Conservation (phyloP, 2,113 vertebrate genomes). For the Bungarus multicinctus region DNA sequence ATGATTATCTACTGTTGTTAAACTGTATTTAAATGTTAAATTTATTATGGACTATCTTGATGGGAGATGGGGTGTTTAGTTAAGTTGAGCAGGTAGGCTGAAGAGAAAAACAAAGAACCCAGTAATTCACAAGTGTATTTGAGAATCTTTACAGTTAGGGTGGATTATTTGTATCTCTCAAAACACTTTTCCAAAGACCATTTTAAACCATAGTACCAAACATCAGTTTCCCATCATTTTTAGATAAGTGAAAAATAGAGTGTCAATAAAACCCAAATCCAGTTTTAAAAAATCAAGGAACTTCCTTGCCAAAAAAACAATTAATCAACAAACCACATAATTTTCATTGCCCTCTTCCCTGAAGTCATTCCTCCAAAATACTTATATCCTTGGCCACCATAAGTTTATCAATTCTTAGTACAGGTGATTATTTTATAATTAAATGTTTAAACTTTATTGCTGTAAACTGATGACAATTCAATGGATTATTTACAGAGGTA, state of each 20-base stretch:
- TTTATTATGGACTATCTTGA: background rate
- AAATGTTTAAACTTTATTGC: background rate
- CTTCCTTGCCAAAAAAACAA: background rate
- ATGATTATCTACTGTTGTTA: background rate
- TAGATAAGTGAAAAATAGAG: background rate
- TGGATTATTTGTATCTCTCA: background rate
- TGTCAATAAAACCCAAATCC: background rate
- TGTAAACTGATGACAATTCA: background rate
- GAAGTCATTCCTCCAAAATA: background rate
- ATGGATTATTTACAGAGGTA: conserved; percentile 69
- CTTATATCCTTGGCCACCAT: background rate
- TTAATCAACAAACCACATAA: background rate
- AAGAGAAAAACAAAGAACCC: background rate
- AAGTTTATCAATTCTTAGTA: background rate
- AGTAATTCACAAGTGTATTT: background rate
- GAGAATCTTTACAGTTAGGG: background rate
- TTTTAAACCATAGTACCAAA: background rate
- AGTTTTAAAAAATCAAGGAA: background rate
- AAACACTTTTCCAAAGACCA: background rate
- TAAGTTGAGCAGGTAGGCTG: no score
- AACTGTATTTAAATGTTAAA: background rate
- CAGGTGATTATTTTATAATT: background rate
- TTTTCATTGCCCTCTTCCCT: background rate
- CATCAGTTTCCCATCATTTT: background rate
- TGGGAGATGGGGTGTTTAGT: background rate